Evolutionary conservation across 2,888 invertebrate genomes (phyloP).

Genomic region (Silvanus unidentatus): DNA sequence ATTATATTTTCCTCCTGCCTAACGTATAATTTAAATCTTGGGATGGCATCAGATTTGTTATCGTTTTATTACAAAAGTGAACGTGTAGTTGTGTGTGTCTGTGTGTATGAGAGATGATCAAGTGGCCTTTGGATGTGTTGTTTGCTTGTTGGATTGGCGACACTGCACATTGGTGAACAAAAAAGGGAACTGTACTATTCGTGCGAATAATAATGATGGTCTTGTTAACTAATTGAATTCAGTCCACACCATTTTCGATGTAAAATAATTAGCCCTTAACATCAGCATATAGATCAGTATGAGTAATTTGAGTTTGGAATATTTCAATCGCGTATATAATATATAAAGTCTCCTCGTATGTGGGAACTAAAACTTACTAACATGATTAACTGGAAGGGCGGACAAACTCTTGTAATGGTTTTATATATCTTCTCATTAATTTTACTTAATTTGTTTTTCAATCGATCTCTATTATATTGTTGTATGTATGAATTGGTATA

Average conservation of each 20-base stretch:
- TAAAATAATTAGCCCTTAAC: too few species aligned
- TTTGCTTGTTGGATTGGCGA: too few species aligned
- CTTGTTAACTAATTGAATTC: too few species aligned
- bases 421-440: conserved; percentile 40
- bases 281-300: too few species aligned
- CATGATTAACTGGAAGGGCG: conserved; percentile 44
- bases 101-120: too few species aligned
- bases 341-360: conserved; percentile 17
- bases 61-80: conserved; percentile 18
- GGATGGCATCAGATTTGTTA: conserved; percentile 38
- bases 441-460: conserved; percentile 35
- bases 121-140: too few species aligned
- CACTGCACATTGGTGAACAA: too few species aligned
- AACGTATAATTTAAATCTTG: conserved; percentile 45
- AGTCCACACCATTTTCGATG: too few species aligned
- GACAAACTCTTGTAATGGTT: conserved; percentile 38
- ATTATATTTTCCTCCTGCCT: conserved; percentile 44
- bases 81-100: too few species aligned
- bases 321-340: conserved; percentile 39
- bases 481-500: too few species aligned
- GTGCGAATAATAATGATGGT: too few species aligned
- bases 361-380: conserved; percentile 38
- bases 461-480: conserved; percentile 18
- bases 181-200: too few species aligned
- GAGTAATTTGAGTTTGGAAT: conserved; percentile 23